phyloP scores from a whole-genome alignment of 2,888 invertebrate genomes.

The Lysandra bellargus region DNA sequence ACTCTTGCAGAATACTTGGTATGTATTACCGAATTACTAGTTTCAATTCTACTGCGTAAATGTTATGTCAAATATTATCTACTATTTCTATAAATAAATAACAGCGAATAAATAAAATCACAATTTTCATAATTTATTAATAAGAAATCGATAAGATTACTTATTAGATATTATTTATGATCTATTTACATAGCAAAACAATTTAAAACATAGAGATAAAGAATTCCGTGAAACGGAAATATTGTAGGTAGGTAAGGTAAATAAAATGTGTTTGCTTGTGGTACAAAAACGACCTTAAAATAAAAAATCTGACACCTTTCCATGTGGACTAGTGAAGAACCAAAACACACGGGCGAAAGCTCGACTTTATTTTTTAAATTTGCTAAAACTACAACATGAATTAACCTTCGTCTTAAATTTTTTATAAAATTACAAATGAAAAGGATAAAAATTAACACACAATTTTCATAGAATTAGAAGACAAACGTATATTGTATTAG shows the following conservation, averaged over 20 bases:
- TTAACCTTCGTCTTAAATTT: not conserved
- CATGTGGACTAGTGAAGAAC: no score
- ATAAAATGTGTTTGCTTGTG: no score
- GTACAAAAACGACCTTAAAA: no score
- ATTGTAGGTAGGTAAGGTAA: no score
- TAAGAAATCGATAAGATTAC: slow-evolving; percentile 15
- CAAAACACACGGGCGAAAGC: no score
- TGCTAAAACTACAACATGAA: no score
- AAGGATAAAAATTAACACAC: not conserved
- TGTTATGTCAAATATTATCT: no score
- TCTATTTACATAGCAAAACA: not conserved
- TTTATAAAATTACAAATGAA: not conserved
- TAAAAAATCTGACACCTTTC: no score
- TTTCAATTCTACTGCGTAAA: not conserved
- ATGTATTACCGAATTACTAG: not conserved
- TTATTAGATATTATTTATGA: not conserved
- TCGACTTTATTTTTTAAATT: no score
- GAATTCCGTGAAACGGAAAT: not conserved
- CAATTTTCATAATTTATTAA: not conserved
- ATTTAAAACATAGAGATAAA: not conserved
- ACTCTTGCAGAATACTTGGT: no score
- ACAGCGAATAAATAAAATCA: not conserved
- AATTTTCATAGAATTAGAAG: not conserved
- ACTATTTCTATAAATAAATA: no score
- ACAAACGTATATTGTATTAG: slow-evolving; percentile 4